Evolutionary conservation across 2,888 invertebrate species (phyloP).

Genomic region (Lymantria monacha): DNA sequence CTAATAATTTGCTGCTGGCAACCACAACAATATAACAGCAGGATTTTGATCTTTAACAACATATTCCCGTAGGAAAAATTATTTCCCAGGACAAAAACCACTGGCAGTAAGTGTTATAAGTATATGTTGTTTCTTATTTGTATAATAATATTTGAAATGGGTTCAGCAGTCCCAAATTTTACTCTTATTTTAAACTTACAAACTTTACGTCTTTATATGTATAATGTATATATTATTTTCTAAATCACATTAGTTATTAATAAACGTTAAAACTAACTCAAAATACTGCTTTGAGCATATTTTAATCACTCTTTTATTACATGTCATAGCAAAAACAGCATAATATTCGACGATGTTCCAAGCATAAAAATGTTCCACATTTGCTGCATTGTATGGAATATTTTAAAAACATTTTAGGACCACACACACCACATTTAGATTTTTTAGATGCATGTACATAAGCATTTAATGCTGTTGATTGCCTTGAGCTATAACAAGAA

Average conservation of each 20-base stretch:
- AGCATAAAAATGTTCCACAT: conserved; percentile 1
- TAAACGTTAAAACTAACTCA: background rate
- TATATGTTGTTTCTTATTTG: too few species aligned
- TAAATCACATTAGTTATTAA: background rate
- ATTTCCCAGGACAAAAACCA: too few species aligned
- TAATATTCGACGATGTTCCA: background rate
- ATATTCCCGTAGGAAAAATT: too few species aligned
- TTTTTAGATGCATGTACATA: background rate
- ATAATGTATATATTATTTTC: too few species aligned
- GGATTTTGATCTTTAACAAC: too few species aligned
- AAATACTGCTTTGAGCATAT: background rate
- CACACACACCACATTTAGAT: background rate
- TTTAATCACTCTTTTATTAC: background rate
- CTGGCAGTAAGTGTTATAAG: too few species aligned
- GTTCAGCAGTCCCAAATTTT: too few species aligned
- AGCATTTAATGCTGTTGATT: background rate
- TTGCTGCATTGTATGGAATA: background rate
- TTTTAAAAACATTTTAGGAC: background rate
- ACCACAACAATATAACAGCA: too few species aligned
- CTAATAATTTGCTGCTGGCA: too few species aligned
- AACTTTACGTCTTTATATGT: too few species aligned
- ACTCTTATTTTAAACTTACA: too few species aligned
- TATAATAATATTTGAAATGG: too few species aligned
- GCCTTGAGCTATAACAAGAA: background rate
- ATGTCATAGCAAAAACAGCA: conserved; percentile 3